Base-by-base conservation (phyloP, 2,797 vertebrate species). In the Hemitrygon akajei region DNA sequence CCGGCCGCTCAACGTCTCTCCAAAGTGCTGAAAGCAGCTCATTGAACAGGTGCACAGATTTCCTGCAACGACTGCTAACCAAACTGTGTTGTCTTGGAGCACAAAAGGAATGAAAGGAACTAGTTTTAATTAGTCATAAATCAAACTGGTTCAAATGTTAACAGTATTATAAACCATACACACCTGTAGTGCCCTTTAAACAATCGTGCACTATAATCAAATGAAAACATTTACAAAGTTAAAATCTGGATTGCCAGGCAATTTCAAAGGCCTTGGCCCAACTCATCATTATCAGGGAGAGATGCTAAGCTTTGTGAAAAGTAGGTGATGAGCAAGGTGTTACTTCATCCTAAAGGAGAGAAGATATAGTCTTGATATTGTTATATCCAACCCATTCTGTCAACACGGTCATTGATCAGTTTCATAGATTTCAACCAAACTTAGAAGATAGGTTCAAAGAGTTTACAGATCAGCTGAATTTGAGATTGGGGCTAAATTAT, bases 221-320 rank as follows among this genome's bases (percentile, higher is more conserved):
- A 25, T 18, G 16, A 22, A 89, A 89, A 6, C 63, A 89, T 37
- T 89, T 37, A 69, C 63, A 40, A 37, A n/a, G n/a, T 2, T 60
- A 22, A 16, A n/a, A n/a, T 66, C 60, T 66, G n/a, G 86, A 66
- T 89, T 27, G 14, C 37, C 86, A 89, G n/a, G 4, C 7, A 66
- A 89, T n/a, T 75, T 37, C 4, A 73, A 93, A 93, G 71, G 37
- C 66, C 91, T n/a, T 27, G 63, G 69, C 14, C 40, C 60, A 27
- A 66, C 11, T 58, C 25, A 7, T 5, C 10, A 93, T n/a, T 93
- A 76, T 75, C 71, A 76, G 27, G 27, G 91, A n/a, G 71, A 75
- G 40, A 25, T 93, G 69, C 71, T 76, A 40, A 47, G 91, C 73
- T 93, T 76, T 93, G 7, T 76, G 47, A 76, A 93, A 93, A 58